Conservation (phyloP, 1,140 invertebrate genomes). For the Asbolus verrucosus region DNA sequence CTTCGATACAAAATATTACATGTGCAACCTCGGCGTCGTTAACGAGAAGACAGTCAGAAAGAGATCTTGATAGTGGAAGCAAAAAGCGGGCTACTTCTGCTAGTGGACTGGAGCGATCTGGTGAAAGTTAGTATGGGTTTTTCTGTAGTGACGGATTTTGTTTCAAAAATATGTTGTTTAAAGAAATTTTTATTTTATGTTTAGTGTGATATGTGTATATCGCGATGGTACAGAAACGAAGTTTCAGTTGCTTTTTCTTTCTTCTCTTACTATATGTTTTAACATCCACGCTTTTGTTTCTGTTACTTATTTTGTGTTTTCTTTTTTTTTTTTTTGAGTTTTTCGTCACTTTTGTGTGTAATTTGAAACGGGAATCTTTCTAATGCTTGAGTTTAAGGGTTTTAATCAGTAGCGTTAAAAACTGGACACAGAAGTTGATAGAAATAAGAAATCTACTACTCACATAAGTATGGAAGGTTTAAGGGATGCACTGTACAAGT, state of each 20-base stretch:
- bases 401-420: too few species aligned
- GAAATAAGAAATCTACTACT: too few species aligned
- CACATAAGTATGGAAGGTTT: not conserved
- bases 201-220: slow-evolving; percentile 4
- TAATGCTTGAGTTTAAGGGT: too few species aligned
- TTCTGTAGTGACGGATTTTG: not conserved
- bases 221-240: slow-evolving; percentile 13
- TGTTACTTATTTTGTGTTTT: too few species aligned
- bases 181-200: too few species aligned
- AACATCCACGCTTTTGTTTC: slow-evolving; percentile 21
- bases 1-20: slow-evolving; percentile 87
- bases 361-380: not conserved
- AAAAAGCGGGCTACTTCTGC: slow-evolving; percentile 86
- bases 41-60: slow-evolving; percentile 83
- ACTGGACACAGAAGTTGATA: too few species aligned
- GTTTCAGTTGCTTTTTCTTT: not conserved
- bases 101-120: slow-evolving; percentile 76
- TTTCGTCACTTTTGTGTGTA: slow-evolving; percentile 13
- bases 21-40: slow-evolving; percentile 71
- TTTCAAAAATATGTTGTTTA: too few species aligned
- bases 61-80: slow-evolving; percentile 81
- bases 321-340: slow-evolving; percentile 30
- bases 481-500: slow-evolving; percentile 14
- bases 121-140: slow-evolving; percentile 71
- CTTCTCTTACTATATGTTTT: slow-evolving; percentile 15